A percentile compares a stretch with the other conserved stretches of the same genome.
Conservation (phyloP, 2,797 vertebrate species). For the Clarias laeviceps region DNA sequence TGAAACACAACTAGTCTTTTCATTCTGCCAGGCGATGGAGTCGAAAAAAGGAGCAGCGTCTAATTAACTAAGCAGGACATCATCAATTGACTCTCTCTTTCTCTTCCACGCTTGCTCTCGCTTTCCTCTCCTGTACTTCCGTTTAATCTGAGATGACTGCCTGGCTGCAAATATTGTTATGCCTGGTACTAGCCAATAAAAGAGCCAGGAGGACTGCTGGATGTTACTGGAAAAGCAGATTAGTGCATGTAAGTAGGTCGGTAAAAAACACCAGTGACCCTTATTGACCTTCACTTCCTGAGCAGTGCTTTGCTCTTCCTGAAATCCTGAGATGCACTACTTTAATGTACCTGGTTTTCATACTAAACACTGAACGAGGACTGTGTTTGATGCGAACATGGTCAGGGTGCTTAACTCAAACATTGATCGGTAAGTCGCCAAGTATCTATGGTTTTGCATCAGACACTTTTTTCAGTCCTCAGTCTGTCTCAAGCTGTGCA, state of each 20-base stretch:
- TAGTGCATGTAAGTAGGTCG: constrained; percentile 37
- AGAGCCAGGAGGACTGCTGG: not conserved
- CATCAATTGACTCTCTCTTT: constrained; percentile 46
- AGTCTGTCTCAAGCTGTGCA: constrained; percentile 14
- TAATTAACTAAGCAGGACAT: constrained; percentile 47
- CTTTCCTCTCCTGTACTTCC: constrained; percentile 3
- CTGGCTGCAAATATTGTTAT: constrained; percentile 17
- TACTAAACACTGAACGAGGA: not conserved
- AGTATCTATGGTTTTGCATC: not conserved
- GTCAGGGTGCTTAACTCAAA: not conserved
- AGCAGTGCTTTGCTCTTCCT: constrained; percentile 1
- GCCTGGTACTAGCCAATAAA: not conserved
- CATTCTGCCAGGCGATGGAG: constrained; percentile 37
- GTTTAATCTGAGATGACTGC: constrained; percentile 20
- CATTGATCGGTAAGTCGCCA: not conserved
- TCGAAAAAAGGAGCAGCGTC: constrained; percentile 48
- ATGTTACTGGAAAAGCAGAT: constrained; percentile 33
- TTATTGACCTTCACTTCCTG: constrained; percentile 45
- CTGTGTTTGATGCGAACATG: not conserved
- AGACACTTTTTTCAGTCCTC: not conserved
- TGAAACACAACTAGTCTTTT: constrained; percentile 53
- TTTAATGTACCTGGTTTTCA: not conserved
- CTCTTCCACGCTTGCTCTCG: not conserved
- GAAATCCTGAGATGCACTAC: not conserved
- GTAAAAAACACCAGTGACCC: constrained; percentile 39